phyloP scores from a whole-genome alignment of 2,113 vertebrate species.

The Macroglossus sobrinus region DNA sequence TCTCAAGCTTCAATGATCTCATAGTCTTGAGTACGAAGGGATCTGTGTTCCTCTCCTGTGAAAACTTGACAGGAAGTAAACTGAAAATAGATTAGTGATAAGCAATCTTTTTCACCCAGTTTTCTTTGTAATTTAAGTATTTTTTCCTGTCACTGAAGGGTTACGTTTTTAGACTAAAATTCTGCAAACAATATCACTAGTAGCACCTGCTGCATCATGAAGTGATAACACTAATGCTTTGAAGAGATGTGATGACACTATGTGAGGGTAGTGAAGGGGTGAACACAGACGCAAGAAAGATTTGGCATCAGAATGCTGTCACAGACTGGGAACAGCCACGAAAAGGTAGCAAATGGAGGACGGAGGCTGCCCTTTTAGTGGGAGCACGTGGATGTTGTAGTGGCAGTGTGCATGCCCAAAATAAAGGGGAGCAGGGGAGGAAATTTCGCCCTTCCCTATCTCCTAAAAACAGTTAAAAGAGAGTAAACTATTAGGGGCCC shows the following conservation, averaged over 20 bases:
- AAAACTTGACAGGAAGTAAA: background rate
- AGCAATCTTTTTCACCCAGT: background rate
- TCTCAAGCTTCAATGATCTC: background rate
- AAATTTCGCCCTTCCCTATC: background rate
- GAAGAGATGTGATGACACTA: background rate
- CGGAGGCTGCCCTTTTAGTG: background rate
- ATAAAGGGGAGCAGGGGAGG: background rate
- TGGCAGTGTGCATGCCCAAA: background rate
- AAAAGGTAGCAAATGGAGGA: background rate
- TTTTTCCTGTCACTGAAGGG: background rate
- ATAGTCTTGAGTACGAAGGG: background rate
- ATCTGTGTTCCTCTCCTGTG: background rate
- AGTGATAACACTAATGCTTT: background rate
- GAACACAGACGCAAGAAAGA: background rate
- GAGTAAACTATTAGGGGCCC: background rate
- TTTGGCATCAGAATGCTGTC: background rate
- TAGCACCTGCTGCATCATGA: background rate
- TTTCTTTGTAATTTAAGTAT: background rate
- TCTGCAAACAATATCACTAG: background rate
- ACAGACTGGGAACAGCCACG: background rate
- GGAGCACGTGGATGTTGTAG: rapidly evolving
- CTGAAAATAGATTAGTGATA: too few relatives aligned
- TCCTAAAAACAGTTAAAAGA: background rate
- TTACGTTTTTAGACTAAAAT: background rate
- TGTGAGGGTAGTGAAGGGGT: background rate